These are phyloP conservation scores for Bos taurus DNA, from an alignment of 2,113 vertebrate species.

Conservation along the genomic window DNA sequence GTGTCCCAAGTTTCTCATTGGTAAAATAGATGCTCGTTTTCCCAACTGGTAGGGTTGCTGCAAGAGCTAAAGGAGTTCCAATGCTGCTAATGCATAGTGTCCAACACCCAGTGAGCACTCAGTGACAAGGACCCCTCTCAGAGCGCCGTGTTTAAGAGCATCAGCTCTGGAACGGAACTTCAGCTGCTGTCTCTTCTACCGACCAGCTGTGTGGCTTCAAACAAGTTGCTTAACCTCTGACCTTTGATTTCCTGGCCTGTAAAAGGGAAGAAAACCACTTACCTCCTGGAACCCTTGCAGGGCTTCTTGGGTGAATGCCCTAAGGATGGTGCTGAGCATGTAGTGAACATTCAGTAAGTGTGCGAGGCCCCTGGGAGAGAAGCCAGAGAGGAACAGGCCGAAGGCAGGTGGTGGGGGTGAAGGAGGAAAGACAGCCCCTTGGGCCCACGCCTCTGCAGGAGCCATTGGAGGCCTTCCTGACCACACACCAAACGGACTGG, in stretches of 20 bases:
- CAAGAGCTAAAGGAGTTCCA: background rate
- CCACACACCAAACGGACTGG: no score
- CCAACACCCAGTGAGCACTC: background rate
- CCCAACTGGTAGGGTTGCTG: background rate
- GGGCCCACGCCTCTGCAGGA: background rate
- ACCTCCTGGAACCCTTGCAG: background rate
- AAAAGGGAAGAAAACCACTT: background rate
- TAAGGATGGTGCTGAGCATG: background rate
- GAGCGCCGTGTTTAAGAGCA: background rate
- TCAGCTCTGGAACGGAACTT: background rate
- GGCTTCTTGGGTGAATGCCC: background rate
- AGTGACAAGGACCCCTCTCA: background rate
- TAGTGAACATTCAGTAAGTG: background rate
- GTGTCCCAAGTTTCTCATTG: background rate
- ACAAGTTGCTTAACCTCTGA: background rate
- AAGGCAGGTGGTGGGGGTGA: background rate
- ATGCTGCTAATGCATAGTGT: background rate
- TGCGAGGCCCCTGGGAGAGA: background rate
- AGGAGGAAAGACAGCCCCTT: background rate
- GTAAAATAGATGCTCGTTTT: background rate
- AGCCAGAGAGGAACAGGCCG: background rate
- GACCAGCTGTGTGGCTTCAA: background rate
- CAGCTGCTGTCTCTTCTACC: background rate
- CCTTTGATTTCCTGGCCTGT: background rate
- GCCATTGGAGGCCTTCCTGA: background rate